These are phyloP conservation scores for Epizoanthus stellaris DNA, from an alignment of 92 coral and sea anemone genomes.

Conservation along the genomic window DNA sequence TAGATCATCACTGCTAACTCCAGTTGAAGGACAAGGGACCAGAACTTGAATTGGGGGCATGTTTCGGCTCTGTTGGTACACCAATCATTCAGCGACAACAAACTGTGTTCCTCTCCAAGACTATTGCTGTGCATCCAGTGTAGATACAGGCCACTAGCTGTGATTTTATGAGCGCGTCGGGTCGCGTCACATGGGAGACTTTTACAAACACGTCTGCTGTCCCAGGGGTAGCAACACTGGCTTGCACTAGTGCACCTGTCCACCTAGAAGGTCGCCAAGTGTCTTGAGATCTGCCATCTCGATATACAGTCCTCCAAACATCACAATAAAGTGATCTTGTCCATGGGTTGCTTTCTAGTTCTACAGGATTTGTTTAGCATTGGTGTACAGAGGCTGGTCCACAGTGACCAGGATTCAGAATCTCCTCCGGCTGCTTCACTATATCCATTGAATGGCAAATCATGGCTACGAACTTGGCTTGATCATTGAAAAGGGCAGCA, in stretches of 20 bases:
- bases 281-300: conserved; percentile 35
- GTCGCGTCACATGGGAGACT: conserved; percentile 17
- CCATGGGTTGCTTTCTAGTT: conserved; percentile 11
- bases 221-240: conserved; percentile 22
- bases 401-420: conserved; percentile 7
- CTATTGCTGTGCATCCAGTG: neutral
- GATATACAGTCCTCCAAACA: conserved; percentile 39
- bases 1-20: conserved; percentile 27
- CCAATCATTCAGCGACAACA: conserved; percentile 7
- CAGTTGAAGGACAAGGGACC: conserved; percentile 29
- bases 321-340: conserved; percentile 22
- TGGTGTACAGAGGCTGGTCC: conserved; percentile 16
- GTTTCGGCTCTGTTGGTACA: conserved; percentile 24
- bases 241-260: conserved; percentile 30
- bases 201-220: conserved; percentile 14
- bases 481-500: conserved; percentile 50
- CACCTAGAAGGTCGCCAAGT: conserved; percentile 27
- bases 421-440: conserved; percentile 29
- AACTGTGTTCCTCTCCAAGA: neutral
- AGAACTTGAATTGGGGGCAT: conserved; percentile 31
- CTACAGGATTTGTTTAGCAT: neutral
- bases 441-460: conserved; percentile 49
- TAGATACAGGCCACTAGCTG: conserved; percentile 8
- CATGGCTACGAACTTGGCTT: conserved; percentile 51
- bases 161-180: neutral